Evolutionary conservation across 1,140 invertebrate genomes (phyloP).

Genomic region (Bombus ignitus): DNA sequence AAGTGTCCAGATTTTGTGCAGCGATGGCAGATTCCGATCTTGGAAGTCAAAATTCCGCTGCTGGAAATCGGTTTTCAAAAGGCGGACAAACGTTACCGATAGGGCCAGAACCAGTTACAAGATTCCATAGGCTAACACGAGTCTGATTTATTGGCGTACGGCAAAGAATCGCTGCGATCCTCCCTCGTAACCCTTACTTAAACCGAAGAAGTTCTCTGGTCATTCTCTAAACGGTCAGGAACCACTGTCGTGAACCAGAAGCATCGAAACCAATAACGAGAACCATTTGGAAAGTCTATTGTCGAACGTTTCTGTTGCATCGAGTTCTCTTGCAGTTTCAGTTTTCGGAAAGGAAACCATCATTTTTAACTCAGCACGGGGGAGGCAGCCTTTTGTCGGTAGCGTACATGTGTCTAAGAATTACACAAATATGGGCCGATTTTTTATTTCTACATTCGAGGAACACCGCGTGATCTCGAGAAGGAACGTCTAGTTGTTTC

Average conservation of each 20-base stretch:
- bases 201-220: slow-evolving; percentile 3
- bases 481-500: too few relatives aligned
- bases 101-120: not conserved
- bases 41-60: not conserved
- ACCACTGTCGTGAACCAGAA: not conserved
- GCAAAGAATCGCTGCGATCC: slow-evolving; percentile 30
- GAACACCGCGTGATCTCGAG: not conserved
- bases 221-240: not conserved
- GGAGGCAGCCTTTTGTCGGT: slow-evolving; percentile 6
- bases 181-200: slow-evolving; percentile 61
- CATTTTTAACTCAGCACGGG: slow-evolving; percentile 59
- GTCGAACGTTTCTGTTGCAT: slow-evolving; percentile 40
- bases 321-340: slow-evolving; percentile 43
- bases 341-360: slow-evolving; percentile 59
- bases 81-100: not conserved
- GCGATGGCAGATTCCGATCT: slow-evolving; percentile 8
- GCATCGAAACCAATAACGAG: slow-evolving; percentile 64
- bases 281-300: slow-evolving; percentile 63
- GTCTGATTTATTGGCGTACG: slow-evolving; percentile 61
- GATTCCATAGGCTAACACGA: not conserved
- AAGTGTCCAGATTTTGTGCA: not conserved
- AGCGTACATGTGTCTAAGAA: slow-evolving; percentile 14
- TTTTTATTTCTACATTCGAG: not conserved
- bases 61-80: not conserved
- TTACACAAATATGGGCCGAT: not conserved